Conservation (phyloP, 2,113 vertebrate species). For the Garra rufa region DNA sequence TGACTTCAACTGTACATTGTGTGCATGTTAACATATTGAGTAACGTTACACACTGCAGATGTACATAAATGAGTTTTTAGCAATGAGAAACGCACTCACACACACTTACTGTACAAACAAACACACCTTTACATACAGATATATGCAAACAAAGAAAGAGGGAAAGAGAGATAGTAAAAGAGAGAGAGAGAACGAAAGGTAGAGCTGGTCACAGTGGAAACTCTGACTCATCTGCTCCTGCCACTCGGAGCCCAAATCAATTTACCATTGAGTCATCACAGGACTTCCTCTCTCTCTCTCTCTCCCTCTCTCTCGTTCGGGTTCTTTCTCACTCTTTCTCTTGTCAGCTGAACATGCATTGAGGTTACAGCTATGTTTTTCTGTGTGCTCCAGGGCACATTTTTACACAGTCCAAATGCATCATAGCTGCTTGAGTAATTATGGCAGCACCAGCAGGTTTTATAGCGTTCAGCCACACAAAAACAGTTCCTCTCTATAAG, state of each 20-base stretch:
- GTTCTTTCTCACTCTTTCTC: slow-evolving; percentile 36
- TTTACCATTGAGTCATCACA: slow-evolving; percentile 73
- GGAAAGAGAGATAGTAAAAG: slow-evolving; percentile 63
- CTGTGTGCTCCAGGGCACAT: slow-evolving; percentile 6
- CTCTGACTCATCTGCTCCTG: slow-evolving; percentile 66
- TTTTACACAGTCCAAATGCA: slow-evolving; percentile 42
- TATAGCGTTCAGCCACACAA: slow-evolving; percentile 6
- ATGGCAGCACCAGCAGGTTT: slow-evolving; percentile 29
- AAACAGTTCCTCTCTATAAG: not conserved
- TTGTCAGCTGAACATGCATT: slow-evolving; percentile 40
- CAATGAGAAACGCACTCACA: slow-evolving; percentile 37
- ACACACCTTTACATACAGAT: not conserved
- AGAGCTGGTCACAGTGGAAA: slow-evolving; percentile 78
- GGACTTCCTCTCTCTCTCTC: slow-evolving; percentile 49
- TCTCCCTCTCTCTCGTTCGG: slow-evolving; percentile 35
- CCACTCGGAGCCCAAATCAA: slow-evolving; percentile 73
- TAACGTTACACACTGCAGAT: not conserved
- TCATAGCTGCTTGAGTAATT: slow-evolving; percentile 20
- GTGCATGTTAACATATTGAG: not conserved
- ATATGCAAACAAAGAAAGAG: slow-evolving; percentile 32
- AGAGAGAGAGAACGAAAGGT: slow-evolving; percentile 56
- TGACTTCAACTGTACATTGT: no score
- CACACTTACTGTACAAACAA: slow-evolving; percentile 34
- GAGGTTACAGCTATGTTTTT: slow-evolving; percentile 42
- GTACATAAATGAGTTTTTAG: slow-evolving; percentile 22